Conservation (phyloP, 2,888 invertebrate species). For the Tethea ocularis region DNA sequence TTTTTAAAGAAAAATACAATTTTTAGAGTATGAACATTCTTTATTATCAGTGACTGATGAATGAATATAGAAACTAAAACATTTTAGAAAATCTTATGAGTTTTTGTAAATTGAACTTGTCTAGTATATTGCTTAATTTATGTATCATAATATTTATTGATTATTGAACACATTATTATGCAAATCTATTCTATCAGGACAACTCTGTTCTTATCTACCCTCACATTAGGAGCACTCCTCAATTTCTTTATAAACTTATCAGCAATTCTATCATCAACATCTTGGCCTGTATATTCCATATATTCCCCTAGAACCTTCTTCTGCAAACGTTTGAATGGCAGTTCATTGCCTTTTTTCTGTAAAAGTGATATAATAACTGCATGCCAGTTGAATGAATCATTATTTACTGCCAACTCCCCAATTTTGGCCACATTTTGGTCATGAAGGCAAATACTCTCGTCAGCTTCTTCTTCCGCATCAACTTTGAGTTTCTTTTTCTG, state of each 20-base stretch:
- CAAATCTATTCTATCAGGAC: constrained; percentile 52
- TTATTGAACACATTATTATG: constrained; percentile 10
- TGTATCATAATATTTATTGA: neutral
- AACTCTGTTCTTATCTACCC: constrained; percentile 86
- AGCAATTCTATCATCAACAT: constrained; percentile 85
- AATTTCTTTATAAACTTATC: constrained; percentile 89
- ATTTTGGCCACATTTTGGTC: constrained; percentile 77
- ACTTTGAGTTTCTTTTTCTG: constrained; percentile 70
- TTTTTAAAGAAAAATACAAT: too few species aligned
- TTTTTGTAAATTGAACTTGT: neutral
- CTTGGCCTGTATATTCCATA: constrained; percentile 73
- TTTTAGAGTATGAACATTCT: neutral
- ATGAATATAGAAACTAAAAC: constrained; percentile 1
- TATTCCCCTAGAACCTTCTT: constrained; percentile 90
- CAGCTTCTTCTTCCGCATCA: constrained; percentile 55
- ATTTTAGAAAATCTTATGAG: neutral
- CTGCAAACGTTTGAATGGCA: constrained; percentile 88
- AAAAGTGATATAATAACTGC: constrained; percentile 77
- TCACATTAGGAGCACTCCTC: constrained; percentile 86
- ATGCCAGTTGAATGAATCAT: constrained; percentile 79
- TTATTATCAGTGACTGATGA: constrained; percentile 2
- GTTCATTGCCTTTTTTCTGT: constrained; percentile 83
- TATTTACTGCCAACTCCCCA: constrained; percentile 53
- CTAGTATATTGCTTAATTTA: constrained; percentile 8
- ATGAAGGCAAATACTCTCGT: constrained; percentile 69